phyloP scores from a whole-genome alignment of 2,113 vertebrate genomes.

The Dipodomys ordii region DNA sequence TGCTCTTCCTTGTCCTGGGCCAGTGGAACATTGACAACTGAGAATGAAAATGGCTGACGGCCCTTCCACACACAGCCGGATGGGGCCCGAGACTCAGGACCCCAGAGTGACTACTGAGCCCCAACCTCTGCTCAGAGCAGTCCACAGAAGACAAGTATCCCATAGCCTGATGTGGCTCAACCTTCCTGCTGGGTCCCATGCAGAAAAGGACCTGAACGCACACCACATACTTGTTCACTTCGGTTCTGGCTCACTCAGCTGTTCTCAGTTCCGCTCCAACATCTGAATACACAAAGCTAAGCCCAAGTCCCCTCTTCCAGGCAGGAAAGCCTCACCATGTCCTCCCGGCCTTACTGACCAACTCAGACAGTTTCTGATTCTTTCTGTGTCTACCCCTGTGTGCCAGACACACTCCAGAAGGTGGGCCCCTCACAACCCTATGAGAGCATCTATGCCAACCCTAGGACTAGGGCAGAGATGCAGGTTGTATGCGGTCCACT shows the following conservation, averaged over 20 bases:
- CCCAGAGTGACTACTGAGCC: not conserved
- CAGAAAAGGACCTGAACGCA: not conserved
- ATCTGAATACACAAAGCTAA: not conserved
- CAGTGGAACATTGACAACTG: no score
- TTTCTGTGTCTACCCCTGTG: not conserved
- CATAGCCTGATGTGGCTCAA: no score
- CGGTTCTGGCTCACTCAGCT: not conserved
- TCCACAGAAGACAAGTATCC: not conserved
- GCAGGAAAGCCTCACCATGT: not conserved
- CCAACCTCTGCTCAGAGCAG: not conserved
- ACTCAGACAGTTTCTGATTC: not conserved
- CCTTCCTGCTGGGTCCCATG: no score
- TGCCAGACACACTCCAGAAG: fast-evolving
- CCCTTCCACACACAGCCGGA: no score
- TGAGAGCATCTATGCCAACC: not conserved
- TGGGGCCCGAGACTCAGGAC: not conserved
- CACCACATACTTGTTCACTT: not conserved
- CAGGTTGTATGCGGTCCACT: not conserved
- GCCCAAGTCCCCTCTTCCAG: not conserved
- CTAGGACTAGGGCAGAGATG: no score
- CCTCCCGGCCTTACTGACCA: not conserved
- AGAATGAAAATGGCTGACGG: not conserved
- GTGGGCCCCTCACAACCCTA: not conserved
- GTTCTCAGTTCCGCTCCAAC: not conserved
- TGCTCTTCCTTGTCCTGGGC: not conserved